A percentile compares a stretch with the other conserved stretches of the same genome.
Conservation (phyloP, 2,113 vertebrate species). For the Dissostichus mawsoni region DNA sequence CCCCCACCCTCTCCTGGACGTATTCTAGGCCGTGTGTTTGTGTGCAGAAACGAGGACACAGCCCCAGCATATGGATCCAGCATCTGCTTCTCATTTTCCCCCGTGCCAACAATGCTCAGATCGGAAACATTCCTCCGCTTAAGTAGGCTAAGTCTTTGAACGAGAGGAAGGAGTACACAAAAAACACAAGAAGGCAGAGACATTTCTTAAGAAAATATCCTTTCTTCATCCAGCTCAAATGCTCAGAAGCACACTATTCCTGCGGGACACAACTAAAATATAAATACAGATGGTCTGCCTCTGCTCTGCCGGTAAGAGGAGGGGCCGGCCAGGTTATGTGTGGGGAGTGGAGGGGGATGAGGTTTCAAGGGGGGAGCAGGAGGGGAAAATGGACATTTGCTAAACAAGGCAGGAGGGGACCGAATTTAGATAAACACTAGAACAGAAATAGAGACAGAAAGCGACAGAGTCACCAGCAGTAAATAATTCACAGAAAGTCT, state of each 20-base stretch:
- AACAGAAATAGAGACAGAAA: slow-evolving; percentile 48
- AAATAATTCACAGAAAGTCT: slow-evolving; percentile 57
- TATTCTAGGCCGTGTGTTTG: slow-evolving; percentile 54
- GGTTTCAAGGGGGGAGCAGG: slow-evolving; percentile 26
- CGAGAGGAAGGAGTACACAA: slow-evolving; percentile 53
- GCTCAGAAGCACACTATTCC: slow-evolving; percentile 31
- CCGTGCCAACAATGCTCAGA: slow-evolving; percentile 67
- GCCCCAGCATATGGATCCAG: slow-evolving; percentile 58
- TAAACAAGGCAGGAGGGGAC: slow-evolving; percentile 31
- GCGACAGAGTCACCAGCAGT: slow-evolving; percentile 32
- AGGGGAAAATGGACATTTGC: slow-evolving; percentile 40
- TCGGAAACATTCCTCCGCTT: slow-evolving; percentile 76
- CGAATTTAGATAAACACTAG: slow-evolving; percentile 55
- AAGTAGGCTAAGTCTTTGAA: slow-evolving; percentile 57
- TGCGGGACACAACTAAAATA: slow-evolving; percentile 28
- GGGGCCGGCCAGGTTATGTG: slow-evolving; percentile 37
- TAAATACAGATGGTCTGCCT: slow-evolving; percentile 46
- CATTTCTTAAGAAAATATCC: slow-evolving; percentile 56
- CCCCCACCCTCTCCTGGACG: slow-evolving; percentile 50
- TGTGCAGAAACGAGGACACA: slow-evolving; percentile 58
- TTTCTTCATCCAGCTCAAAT: slow-evolving; percentile 44
- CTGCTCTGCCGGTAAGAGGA: slow-evolving; percentile 25
- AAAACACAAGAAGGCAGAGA: slow-evolving; percentile 41
- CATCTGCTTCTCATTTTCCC: slow-evolving; percentile 82
- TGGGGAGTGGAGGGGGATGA: slow-evolving; percentile 14